These are phyloP conservation scores for Drosophila atripex DNA, from an alignment of 2,888 invertebrate species.

Conservation along the genomic window DNA sequence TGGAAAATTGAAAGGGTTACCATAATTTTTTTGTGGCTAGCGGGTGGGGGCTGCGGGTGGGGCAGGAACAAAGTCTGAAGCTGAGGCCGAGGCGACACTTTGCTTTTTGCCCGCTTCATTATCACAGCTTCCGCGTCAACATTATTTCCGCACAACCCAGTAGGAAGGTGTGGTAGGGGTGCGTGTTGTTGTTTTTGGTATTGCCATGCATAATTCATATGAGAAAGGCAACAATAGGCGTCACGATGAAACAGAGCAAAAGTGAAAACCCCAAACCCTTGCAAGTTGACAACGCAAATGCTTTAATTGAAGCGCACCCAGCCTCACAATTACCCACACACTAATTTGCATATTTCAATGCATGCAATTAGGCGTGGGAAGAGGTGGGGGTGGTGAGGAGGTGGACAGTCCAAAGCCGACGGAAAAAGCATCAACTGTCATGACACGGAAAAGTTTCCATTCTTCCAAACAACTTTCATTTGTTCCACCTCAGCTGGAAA, in stretches of 20 bases:
- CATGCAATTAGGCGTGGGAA: constrained; percentile 69
- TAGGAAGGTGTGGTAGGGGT: not conserved
- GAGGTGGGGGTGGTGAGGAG: not conserved
- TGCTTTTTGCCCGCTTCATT: constrained; percentile 76
- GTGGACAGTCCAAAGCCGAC: constrained; percentile 1
- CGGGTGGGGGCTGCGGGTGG: not conserved
- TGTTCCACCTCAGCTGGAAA: not conserved
- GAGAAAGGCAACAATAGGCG: constrained; percentile 76
- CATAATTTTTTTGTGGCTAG: constrained; percentile 54
- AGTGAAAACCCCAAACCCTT: constrained; percentile 68
- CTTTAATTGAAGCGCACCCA: constrained; percentile 75
- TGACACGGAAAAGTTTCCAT: constrained; percentile 44
- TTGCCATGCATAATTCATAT: constrained; percentile 80
- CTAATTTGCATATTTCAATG: constrained; percentile 81
- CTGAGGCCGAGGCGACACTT: constrained; percentile 61
- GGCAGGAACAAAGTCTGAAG: not conserved
- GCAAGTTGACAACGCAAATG: constrained; percentile 66
- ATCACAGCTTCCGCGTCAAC: constrained; percentile 81
- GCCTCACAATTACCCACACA: constrained; percentile 12
- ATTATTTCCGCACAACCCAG: constrained; percentile 75
- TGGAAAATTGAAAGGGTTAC: constrained; percentile 75
- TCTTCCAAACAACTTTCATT: constrained; percentile 27
- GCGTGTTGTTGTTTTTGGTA: constrained; percentile 46
- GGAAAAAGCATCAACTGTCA: constrained; percentile 46
- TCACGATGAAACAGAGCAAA: constrained; percentile 67